Evolutionary conservation across 64 coral and sea anemone species (phyloP).

Genomic region (Trachythela sp.): DNA sequence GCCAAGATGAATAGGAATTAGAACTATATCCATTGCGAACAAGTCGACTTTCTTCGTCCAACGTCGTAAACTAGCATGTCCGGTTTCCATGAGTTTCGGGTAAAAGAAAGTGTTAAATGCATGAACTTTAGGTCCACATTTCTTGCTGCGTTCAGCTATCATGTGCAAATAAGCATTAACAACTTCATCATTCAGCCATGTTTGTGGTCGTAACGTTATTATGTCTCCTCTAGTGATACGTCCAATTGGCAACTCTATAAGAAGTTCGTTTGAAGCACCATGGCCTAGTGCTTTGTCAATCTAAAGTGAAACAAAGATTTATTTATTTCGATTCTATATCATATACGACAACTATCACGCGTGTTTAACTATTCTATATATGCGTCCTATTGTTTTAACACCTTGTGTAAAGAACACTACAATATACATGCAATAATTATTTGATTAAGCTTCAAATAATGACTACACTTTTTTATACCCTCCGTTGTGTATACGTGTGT

Average conservation of each 20-base stretch:
- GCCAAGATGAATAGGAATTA: constrained; percentile 93
- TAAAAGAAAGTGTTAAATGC: constrained; percentile 97
- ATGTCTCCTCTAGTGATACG: constrained; percentile 76
- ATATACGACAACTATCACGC: too few relatives aligned
- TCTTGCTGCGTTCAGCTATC: constrained; percentile 72
- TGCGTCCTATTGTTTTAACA: too few relatives aligned
- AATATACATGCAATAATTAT: too few relatives aligned
- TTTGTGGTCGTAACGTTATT: constrained; percentile 73
- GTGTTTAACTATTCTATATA: too few relatives aligned
- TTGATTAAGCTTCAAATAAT: too few relatives aligned
- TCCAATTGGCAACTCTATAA: constrained; percentile 69
- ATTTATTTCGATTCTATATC: too few relatives aligned
- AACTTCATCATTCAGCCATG: constrained; percentile 99
- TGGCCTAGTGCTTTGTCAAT: constrained; percentile 65
- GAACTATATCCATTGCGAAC: constrained; percentile 79
- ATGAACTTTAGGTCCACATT: constrained; percentile 67
- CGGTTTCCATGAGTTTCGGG: constrained; percentile 94
- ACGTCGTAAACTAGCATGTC: constrained; percentile 71
- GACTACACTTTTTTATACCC: too few relatives aligned
- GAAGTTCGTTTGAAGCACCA: constrained; percentile 58
- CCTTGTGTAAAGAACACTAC: too few relatives aligned
- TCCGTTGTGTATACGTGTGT: too few relatives aligned
- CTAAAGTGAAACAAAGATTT: constrained; percentile 19
- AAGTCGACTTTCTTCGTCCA: constrained; percentile 98
- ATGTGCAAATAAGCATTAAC: constrained; percentile 89